phyloP scores from a whole-genome alignment of 2,888 invertebrate genomes.

The Carcina quercana region DNA sequence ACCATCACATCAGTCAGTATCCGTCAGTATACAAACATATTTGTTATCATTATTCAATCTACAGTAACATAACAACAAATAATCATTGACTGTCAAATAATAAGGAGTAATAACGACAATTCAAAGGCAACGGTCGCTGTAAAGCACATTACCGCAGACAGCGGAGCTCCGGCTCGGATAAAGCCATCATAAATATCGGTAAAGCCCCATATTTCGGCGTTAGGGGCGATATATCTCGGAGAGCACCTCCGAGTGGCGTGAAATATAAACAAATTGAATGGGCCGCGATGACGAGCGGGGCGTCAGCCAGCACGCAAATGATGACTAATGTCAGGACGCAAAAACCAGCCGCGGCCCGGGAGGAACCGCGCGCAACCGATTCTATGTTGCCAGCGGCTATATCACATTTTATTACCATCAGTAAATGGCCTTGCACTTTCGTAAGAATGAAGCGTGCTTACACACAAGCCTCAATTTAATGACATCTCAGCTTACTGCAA shows the following conservation, averaged over 20 bases:
- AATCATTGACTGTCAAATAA: constrained; percentile 18
- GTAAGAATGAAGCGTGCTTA: too few species aligned
- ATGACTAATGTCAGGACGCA: constrained; percentile 63
- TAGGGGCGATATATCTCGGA: constrained; percentile 53
- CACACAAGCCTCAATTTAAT: too few species aligned
- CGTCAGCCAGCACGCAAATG: constrained; percentile 48
- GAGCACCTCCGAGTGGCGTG: constrained; percentile 66
- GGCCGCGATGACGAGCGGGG: constrained; percentile 57
- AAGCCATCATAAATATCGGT: constrained; percentile 62
- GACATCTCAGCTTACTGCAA: too few species aligned
- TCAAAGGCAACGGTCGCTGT: constrained; percentile 31
- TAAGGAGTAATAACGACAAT: constrained; percentile 31
- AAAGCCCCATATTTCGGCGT: constrained; percentile 65
- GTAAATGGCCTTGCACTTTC: too few species aligned
- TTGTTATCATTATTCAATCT: constrained; percentile 8
- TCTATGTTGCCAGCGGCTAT: constrained; percentile 18
- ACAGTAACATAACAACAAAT: constrained; percentile 20
- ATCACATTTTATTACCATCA: too few species aligned
- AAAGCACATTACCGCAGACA: constrained; percentile 50
- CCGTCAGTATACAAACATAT: constrained; percentile 3
- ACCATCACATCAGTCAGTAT: too few species aligned
- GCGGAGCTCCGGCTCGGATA: constrained; percentile 38
- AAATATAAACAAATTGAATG: constrained; percentile 74
- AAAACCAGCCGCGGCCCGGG: constrained; percentile 8
- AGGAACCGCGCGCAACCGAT: neutral